These are phyloP conservation scores for Rhinichthys klamathensis DNA, from an alignment of 2,113 vertebrate species.

Conservation along the genomic window DNA sequence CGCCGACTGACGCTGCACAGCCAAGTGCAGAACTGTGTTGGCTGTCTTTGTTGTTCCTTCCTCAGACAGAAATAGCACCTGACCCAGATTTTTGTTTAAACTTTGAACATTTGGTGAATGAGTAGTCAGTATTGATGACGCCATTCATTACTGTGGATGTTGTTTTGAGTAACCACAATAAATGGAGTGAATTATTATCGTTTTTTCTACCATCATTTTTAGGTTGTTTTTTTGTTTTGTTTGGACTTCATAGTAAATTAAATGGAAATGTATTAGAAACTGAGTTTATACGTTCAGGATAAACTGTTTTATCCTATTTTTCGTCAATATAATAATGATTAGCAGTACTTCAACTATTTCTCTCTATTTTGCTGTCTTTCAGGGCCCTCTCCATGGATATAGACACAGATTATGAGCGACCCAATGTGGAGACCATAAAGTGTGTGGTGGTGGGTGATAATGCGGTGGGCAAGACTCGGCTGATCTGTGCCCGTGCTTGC, in stretches of 20 bases:
- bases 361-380: constrained; percentile 35
- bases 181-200: background rate
- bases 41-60: constrained; percentile 10
- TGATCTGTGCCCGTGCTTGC: constrained; percentile 89
- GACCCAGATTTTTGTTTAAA: constrained; percentile 13
- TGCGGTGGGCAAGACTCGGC: constrained; percentile 87
- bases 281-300: background rate
- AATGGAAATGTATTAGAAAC: background rate
- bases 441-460: constrained; percentile 92
- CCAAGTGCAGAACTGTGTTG: constrained; percentile 7
- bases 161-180: constrained; percentile 1
- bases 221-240: background rate
- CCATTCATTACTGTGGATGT: constrained; percentile 6
- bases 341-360: background rate
- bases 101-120: constrained; percentile 37
- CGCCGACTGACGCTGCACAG: background rate
- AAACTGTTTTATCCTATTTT: background rate
- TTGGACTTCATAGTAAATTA: background rate
- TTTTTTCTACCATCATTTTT: background rate
- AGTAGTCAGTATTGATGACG: background rate
- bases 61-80: constrained; percentile 21
- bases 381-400: constrained; percentile 86
- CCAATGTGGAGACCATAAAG: constrained; percentile 92
- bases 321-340: background rate
- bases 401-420: constrained; percentile 90